Evolutionary conservation across 2,797 vertebrate genomes (phyloP), one percentile per base, ranked within the genome.

Genomic region (Megalops cyprinoides): DNA sequence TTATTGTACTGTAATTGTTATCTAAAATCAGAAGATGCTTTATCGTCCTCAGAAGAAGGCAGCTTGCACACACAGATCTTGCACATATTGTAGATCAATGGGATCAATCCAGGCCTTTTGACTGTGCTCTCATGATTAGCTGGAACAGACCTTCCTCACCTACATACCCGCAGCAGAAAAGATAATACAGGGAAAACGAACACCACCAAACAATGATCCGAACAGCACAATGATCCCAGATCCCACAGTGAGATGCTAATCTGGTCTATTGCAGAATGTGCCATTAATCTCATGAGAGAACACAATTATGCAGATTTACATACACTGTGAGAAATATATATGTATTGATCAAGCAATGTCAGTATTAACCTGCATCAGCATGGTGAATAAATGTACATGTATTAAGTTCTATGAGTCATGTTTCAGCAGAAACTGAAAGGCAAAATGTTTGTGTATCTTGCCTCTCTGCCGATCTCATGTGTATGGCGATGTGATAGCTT

Each of bases 1-100:
- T 80, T 82, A 55, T 67, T 75, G 28, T 46, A n/a, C 73, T 55
- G 79, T 76, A 76, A 81, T 75, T 76, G 55, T 51, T 74, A 82
- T 73, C 81, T 82, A 56, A 78, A 55, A 81, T 81, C 74, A 81
- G 58, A 67, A 53, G 58, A 75, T 76, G 39, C 28, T 74, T 76
- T 49, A 46, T 82, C 76, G 73, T 74, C 76, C 60, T 78, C 81
- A 78, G 51, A 60, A 67, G 62, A 65, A 58, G 42, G 20, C 74
- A 23, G 75, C n/a, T 31, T 48, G 74, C 49, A 71, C 75, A 75
- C 15, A 71, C 74, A 56, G 48, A n/a, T 56, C 49, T 42, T 10
- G 48, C 67, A 44, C 20, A 71, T n/a, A n/a, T 67, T 76, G 51
- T 49, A 55, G 76, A 82, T 82, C 53, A 78, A 55, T 62, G 55